A percentile compares a stretch with the other conserved stretches of the same genome.
Conservation (phyloP, 64 coral and sea anemone genomes). For the Acropora yongei region DNA sequence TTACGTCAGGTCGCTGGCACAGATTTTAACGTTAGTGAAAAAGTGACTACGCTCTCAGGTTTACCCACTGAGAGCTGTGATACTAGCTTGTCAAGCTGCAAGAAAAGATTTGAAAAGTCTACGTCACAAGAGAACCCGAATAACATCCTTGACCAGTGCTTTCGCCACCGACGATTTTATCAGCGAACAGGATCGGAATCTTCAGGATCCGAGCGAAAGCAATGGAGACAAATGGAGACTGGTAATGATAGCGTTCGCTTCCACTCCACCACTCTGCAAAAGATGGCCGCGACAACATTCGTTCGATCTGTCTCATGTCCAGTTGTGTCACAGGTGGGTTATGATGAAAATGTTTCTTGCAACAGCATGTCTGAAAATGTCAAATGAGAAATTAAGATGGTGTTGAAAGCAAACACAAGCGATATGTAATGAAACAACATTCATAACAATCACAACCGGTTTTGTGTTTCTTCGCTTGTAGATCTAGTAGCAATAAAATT, state of each 20-base stretch:
- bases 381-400: background rate
- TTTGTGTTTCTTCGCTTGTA: too few relatives aligned
- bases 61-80: too few relatives aligned
- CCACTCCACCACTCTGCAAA: background rate
- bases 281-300: background rate
- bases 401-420: too few relatives aligned
- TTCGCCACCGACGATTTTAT: background rate
- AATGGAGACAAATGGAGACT: background rate
- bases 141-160: background rate
- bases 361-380: background rate
- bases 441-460: too few relatives aligned
- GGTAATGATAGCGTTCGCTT: background rate
- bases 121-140: background rate
- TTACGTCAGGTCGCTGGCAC: background rate
- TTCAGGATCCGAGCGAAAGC: constrained; percentile 9
- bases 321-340: constrained; percentile 37
- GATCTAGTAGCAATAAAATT: too few relatives aligned
- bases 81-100: background rate
- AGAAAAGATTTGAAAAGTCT: background rate
- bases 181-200: constrained; percentile 8
- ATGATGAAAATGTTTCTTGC: background rate
- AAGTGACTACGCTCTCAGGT: too few relatives aligned
- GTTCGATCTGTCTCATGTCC: constrained; percentile 43
- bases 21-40: background rate
- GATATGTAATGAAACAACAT: too few relatives aligned